Evolutionary conservation across 2,888 invertebrate species (phyloP), one percentile per base, ranked within the genome.

Genomic region (Troides oblongomaculatus): DNA sequence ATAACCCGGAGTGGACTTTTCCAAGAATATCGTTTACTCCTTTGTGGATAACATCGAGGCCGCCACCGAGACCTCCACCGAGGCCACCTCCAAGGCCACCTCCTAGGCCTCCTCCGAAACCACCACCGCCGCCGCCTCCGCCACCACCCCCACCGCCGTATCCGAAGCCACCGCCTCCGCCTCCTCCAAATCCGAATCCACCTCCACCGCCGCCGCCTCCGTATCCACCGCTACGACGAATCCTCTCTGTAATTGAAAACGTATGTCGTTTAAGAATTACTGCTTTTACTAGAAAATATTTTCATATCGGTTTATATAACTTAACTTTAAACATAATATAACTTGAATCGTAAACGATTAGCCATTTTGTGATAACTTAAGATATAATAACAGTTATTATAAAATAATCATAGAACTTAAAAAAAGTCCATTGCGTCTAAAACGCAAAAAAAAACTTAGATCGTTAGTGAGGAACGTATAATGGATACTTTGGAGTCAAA

Each of bases 21-120:
- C 84, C 84, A 53, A 88, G 72, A 56, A 88, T 85, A 46, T 80
- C 81, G 69, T 78, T 71, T 68, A 89, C 81, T 14, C 89, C 88
- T 23, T 83, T 81, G 8, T 77, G 78, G 64, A 87, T 82, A 59
- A 74, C 79, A 17, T 78, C 85, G 14, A 86, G 72, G 39, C 85
- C 84, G 0, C 78, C 80, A 1, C 79, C 81, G 21, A 80, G 75
- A 58, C 78, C 79, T 1, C 76, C 78, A 6, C 73, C 75, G 7
- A 71, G 63, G 10, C 73, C 72, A 12, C 73, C 71, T 1, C 76
- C 76, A 6, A 76, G 75, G 17, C 78, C 79, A 14, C 79, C 78
- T n/a, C 78, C 74, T 64, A 72, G 74, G 14, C 81, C 81, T 1
- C 80, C 78, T 0, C 82, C 82, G 17, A 71, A 72, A 3, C 78